Percentiles rank a stretch among this genome's conserved stretches.
Conservation (phyloP, 1,140 invertebrate species). For the Homalodisca vitripennis region DNA sequence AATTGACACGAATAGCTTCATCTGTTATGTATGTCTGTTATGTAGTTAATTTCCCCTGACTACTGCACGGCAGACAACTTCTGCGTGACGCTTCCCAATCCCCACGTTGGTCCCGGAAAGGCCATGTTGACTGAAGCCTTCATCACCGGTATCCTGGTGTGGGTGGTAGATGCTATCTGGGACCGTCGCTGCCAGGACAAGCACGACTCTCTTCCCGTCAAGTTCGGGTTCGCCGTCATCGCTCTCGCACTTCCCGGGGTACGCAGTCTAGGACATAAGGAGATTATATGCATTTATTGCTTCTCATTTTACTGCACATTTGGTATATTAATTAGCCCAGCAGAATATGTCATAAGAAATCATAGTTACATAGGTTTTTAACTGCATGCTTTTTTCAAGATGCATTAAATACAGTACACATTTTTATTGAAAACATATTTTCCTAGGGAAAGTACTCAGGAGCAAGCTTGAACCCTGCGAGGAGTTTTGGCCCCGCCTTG, state of each 20-base stretch:
- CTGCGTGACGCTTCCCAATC: conserved; percentile 58
- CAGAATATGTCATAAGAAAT: no score
- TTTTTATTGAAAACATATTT: no score
- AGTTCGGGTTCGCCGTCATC: conserved; percentile 41
- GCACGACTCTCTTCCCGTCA: conserved; percentile 38
- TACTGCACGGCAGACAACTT: conserved; percentile 46
- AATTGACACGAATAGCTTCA: no score
- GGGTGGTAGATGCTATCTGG: conserved; percentile 46
- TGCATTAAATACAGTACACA: no score
- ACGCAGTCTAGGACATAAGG: no score
- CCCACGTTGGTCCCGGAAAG: conserved; percentile 46
- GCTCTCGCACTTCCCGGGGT: conserved; percentile 40
- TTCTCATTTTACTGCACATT: background rate
- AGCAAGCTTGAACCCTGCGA: conserved; percentile 57
- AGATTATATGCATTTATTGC: background rate
- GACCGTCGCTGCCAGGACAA: conserved; percentile 35
- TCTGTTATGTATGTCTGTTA: background rate
- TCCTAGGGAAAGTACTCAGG: conserved; percentile 53
- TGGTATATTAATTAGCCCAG: background rate
- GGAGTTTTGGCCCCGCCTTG: conserved; percentile 54
- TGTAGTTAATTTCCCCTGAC: conserved; percentile 30
- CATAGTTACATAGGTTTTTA: no score
- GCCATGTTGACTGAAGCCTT: conserved; percentile 51
- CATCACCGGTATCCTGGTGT: conserved; percentile 56
- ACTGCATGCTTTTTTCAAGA: no score